phyloP scores from a whole-genome alignment of 2,113 vertebrate genomes.

The Ariopsis seemanni region DNA sequence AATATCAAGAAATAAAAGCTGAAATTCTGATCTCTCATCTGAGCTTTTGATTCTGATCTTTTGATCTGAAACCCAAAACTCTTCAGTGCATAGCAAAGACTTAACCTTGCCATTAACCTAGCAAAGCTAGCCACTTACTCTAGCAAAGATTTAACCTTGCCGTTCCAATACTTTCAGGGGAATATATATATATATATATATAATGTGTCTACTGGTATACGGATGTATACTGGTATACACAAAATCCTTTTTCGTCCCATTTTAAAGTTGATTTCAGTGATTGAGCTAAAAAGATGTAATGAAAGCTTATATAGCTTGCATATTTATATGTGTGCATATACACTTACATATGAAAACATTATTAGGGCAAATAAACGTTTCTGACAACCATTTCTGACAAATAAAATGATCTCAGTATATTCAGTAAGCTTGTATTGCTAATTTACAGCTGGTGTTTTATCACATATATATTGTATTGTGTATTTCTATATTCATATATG shows the following conservation, averaged over 20 bases:
- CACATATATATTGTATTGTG: slow-evolving; percentile 71
- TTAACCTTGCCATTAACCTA: too few relatives aligned
- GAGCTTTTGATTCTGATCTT: neutral
- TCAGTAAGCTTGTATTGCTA: slow-evolving; percentile 72
- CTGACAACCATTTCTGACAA: slow-evolving; percentile 45
- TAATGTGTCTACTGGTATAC: slow-evolving; percentile 61
- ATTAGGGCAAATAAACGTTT: slow-evolving; percentile 60
- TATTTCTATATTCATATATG: slow-evolving; percentile 73
- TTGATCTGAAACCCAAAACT: neutral
- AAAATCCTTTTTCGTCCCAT: slow-evolving; percentile 62
- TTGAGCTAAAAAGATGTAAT: slow-evolving; percentile 56
- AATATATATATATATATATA: slow-evolving; percentile 33
- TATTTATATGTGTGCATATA: slow-evolving; percentile 23
- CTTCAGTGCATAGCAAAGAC: neutral
- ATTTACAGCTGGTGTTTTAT: slow-evolving; percentile 70
- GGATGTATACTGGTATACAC: slow-evolving; percentile 34
- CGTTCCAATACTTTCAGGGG: neutral
- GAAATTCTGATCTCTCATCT: neutral
- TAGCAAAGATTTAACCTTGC: neutral
- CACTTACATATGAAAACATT: slow-evolving; percentile 16
- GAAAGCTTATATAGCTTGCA: slow-evolving; percentile 2
- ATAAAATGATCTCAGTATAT: slow-evolving; percentile 51
- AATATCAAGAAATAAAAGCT: neutral
- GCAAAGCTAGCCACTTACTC: too few relatives aligned
- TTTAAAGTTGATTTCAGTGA: slow-evolving; percentile 63